Percentiles rank a stretch among this genome's conserved stretches.
Conservation (phyloP, 1,140 invertebrate species). For the Geopemphigus sp. region DNA sequence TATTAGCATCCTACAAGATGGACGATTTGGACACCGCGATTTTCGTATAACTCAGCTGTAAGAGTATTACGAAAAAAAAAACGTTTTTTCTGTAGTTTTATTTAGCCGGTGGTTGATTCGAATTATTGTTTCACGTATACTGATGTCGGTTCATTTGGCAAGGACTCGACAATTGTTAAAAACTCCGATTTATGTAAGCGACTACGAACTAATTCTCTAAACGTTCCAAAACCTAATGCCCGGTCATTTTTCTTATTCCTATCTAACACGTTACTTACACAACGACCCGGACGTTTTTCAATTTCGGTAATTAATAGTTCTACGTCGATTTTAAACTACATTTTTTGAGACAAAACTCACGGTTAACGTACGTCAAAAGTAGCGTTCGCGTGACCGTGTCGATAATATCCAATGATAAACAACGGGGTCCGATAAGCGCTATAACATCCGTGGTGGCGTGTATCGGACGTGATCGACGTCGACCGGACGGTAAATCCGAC, state of each 20-base stretch:
- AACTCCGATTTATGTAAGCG: slow-evolving; percentile 25
- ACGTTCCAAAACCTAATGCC: slow-evolving; percentile 7
- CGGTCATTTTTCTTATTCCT: slow-evolving; percentile 54
- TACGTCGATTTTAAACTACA: not conserved
- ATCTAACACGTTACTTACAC: slow-evolving; percentile 54
- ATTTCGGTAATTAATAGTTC: slow-evolving; percentile 6
- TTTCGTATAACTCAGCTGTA: slow-evolving; percentile 6
- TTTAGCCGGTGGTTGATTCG: slow-evolving; percentile 17
- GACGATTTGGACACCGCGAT: not conserved
- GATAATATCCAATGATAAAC: slow-evolving; percentile 25
- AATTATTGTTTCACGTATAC: slow-evolving; percentile 31
- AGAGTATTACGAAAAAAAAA: slow-evolving; percentile 15
- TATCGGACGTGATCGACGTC: slow-evolving; percentile 13
- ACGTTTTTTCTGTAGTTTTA: slow-evolving; percentile 37
- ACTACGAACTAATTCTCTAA: not conserved
- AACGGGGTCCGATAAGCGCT: slow-evolving; percentile 3
- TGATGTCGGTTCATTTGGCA: slow-evolving; percentile 46
- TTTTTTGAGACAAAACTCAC: not conserved
- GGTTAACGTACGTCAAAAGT: slow-evolving; percentile 18
- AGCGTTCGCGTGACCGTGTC: slow-evolving; percentile 1
- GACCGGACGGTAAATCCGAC: slow-evolving; percentile 25
- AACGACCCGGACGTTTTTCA: not conserved
- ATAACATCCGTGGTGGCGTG: slow-evolving; percentile 12
- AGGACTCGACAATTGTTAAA: slow-evolving; percentile 48
- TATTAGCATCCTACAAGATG: not conserved